phyloP scores from a whole-genome alignment of 2,888 invertebrate species.

The Sicus ferrugineus region DNA sequence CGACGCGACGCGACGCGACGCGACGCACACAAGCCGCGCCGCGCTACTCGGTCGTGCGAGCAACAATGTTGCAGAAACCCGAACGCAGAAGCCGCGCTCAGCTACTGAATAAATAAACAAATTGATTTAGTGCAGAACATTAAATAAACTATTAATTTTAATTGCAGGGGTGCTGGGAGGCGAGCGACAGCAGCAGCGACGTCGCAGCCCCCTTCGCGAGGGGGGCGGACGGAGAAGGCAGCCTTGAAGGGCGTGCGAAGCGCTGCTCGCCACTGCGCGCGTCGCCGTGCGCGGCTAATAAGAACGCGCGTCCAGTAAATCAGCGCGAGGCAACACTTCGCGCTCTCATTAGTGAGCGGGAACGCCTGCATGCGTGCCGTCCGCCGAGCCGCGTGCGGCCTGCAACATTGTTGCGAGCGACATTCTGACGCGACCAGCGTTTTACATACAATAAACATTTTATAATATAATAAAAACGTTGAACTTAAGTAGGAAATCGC shows the following conservation, averaged over 20 bases:
- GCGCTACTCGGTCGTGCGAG: neutral
- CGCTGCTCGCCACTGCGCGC: neutral
- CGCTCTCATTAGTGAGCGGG: neutral
- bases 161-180: neutral
- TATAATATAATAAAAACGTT: conserved; percentile 33
- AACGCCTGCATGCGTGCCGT: neutral
- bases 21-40: neutral
- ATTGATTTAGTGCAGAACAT: conserved; percentile 27
- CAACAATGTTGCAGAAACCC: conserved; percentile 25
- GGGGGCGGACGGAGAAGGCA: neutral
- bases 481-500: conserved; percentile 25
- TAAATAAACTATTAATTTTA: conserved; percentile 28
- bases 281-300: neutral
- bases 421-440: neutral
- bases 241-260: neutral
- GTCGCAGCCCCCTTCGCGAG: neutral
- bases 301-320: conserved; percentile 7
- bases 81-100: neutral
- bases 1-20: neutral
- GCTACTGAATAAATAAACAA: conserved; percentile 29
- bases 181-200: neutral
- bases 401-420: conserved; percentile 24
- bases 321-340: conserved; percentile 2
- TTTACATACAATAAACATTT: conserved; percentile 26
- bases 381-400: neutral